Base-by-base conservation (phyloP, 2,113 vertebrate genomes). In the Antigone vipio region DNA sequence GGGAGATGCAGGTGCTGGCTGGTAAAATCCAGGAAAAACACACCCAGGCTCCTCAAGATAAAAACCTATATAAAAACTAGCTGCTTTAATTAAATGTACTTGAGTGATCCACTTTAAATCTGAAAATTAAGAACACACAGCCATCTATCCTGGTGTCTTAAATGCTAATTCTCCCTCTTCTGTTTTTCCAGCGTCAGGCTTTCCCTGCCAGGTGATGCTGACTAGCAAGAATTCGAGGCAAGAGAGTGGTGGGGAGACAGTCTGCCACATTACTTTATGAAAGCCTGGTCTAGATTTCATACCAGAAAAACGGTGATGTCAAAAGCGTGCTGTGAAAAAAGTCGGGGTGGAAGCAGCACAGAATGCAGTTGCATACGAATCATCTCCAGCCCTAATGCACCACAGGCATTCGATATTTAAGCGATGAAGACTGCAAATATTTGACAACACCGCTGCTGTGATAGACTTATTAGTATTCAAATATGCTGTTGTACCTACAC, bases 381-480 rank as follows among this genome's bases (percentile, higher is more conserved):
- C 79, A 79, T 63, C 38, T 66, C n/a, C 87, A 79, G 38, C 58
- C 45, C 66, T 58, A 49, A 58, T 3, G 38, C 29, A 76, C 42
- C 55, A 40, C 55, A 55, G 60, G 50, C 5, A 2, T 52, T 71
- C 2, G 5, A 50, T 77, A 32, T 26, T 30, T 30, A 64, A 79
- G 71, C 26, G 35, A 89, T n/a, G 63, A 88, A 77, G 60, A 73
- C 23, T 40, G 66, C 32, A 90, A 92, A 55, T 77, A 77, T 45
- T 64, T 93, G 68, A 93, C 86, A 91, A 42, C 30, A 76, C 11
- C 9, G 4, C 67, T 71, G 79, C 73, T 92, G 72, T 14, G 81
- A 92, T 32, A 50, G 1, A 4, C 47, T 83, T 22, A 30, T 17
- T 12, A 63, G 12, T 9, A 62, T 74, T 74, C 44, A 62, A 23